Conservation (phyloP, 2,113 vertebrate genomes). For the Hipposideros armiger region DNA sequence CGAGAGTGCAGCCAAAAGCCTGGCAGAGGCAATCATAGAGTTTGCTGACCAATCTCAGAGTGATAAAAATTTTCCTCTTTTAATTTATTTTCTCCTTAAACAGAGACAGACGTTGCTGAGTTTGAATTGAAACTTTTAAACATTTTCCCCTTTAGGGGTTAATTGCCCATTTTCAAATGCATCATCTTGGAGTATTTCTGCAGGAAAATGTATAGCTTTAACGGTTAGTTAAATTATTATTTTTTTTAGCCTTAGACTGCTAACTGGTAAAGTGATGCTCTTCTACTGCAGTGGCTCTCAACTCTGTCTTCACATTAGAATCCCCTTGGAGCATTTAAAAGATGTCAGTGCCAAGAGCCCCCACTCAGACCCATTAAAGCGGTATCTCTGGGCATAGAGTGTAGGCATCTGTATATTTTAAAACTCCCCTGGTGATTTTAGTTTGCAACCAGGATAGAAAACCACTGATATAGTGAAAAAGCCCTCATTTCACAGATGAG, state of each 20-base stretch:
- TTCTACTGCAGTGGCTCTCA: neutral
- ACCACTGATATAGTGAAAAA: constrained; percentile 49
- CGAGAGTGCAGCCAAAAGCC: constrained; percentile 34
- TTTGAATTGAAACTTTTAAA: constrained; percentile 30
- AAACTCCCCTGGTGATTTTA: constrained; percentile 64
- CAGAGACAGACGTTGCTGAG: neutral
- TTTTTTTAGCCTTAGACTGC: neutral
- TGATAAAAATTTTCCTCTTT: neutral
- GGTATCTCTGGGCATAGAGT: constrained; percentile 66
- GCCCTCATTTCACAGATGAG: constrained; percentile 53
- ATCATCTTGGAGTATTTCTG: constrained; percentile 30
- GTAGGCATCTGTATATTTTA: constrained; percentile 71
- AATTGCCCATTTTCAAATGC: constrained; percentile 42
- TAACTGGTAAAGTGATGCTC: constrained; percentile 42
- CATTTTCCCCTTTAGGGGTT: constrained; percentile 33
- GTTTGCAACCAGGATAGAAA: constrained; percentile 66
- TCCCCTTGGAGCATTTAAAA: constrained; percentile 48
- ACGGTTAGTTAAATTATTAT: constrained; percentile 44
- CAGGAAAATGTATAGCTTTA: constrained; percentile 29
- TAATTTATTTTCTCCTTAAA: constrained; percentile 62
- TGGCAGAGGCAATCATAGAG: neutral
- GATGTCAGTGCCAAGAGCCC: neutral
- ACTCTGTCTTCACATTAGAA: neutral
- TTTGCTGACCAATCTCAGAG: constrained; percentile 16
- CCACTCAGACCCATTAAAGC: constrained; percentile 64